Base-by-base conservation (phyloP, 2,797 vertebrate species). In the Sebastiscus albofasciatus region DNA sequence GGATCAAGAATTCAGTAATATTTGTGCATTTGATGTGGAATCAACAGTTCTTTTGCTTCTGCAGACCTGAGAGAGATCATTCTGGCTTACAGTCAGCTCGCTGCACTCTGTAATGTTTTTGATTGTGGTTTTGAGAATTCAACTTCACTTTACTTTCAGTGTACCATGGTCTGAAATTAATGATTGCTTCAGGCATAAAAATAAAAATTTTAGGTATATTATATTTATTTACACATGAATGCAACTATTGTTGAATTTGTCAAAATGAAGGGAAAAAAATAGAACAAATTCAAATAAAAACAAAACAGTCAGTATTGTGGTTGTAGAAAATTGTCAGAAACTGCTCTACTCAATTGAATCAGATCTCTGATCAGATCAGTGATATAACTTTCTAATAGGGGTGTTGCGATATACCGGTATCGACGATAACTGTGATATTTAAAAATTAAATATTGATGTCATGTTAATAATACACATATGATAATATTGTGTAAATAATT, bases 41-140 rank as follows among this genome's bases (percentile, higher is more conserved):
- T 56, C 78, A 46, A 67, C 4, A 20, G 24, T 65, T 26, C 1
- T 2, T 75, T 77, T 61, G 26, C 69, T 56, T 78, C 58, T 66
- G 60, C 75, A 80, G 46, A 76, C 34, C 46, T 80, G 42, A 60
- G 34, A 73, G 16, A 69, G 31, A 65, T 62, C 27, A 42, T 36
- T 62, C 49, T 75, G 46, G 7, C 33, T 70, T 46, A 13, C 42
- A 73, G 67, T 59, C 60, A 77, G 79, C 76, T 62, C 72, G 70
- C 49, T 82, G 68, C 29, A 64, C 60, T 77, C 36, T 87, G 24
- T 62, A 65, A 71, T 70, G 33, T 72, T 58, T 83, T 87, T 71
- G 70, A 54, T 87, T 88, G 27, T 87, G 77, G 82, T 79, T 86
- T 83, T 82, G 69, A 75, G 73, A 80, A 80, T 81, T 67, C 8